These are phyloP conservation scores for Calonectris borealis DNA, from an alignment of 2,113 vertebrate genomes.

Conservation along the genomic window DNA sequence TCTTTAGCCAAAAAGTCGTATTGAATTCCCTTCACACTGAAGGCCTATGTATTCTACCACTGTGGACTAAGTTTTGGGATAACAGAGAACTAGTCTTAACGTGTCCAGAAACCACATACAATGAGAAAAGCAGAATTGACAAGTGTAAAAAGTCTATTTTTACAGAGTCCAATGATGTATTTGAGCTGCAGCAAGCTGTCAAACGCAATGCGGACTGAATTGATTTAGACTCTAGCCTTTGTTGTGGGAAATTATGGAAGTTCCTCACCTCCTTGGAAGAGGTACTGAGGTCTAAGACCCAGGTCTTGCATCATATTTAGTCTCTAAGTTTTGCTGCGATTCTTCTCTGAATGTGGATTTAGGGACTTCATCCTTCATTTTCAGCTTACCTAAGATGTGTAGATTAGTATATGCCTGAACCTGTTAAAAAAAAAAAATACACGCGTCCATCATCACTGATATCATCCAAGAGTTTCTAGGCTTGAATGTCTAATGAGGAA, in stretches of 20 bases:
- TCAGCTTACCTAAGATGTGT: background rate
- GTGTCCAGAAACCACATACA: background rate
- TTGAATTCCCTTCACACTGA: background rate
- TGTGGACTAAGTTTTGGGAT: background rate
- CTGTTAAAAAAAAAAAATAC: background rate
- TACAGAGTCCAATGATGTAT: background rate
- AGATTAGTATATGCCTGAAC: background rate
- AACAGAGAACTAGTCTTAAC: background rate
- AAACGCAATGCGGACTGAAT: background rate
- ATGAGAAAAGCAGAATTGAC: background rate
- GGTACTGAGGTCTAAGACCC: background rate
- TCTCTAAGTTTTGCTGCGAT: background rate
- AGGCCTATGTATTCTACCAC: background rate
- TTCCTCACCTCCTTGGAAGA: background rate
- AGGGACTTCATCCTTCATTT: background rate
- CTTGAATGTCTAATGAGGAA: background rate
- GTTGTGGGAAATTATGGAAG: background rate
- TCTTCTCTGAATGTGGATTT: background rate
- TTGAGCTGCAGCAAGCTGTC: background rate
- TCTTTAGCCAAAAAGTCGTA: background rate
- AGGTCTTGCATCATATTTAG: background rate
- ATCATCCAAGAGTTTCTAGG: background rate
- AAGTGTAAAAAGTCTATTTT: background rate
- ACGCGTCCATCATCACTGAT: rapidly evolving
- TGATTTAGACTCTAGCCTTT: background rate